phyloP scores from a whole-genome alignment of 30 jellyfish, hydroid and myxozoan genomes.

The Aurelia sp. region DNA sequence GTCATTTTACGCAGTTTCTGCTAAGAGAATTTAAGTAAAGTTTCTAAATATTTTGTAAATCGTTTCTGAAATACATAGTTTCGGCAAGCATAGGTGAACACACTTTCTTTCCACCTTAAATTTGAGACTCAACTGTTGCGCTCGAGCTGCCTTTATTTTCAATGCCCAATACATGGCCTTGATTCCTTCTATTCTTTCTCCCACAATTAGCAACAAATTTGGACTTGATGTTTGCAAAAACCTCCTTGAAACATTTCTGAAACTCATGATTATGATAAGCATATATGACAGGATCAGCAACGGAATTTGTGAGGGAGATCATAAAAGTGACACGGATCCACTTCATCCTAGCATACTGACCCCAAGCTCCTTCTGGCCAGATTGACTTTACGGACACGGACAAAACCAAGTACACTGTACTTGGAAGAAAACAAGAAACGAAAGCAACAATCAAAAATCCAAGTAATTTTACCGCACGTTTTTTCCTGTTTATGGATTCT shows the following conservation, averaged over 20 bases:
- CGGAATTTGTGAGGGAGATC: slow-evolving; percentile 26
- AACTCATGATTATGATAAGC: slow-evolving; percentile 34
- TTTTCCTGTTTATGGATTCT: slow-evolving; percentile 29
- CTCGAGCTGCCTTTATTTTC: too few relatives aligned
- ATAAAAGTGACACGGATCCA: slow-evolving; percentile 34
- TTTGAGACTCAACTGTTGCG: too few relatives aligned
- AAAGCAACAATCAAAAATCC: slow-evolving; percentile 49
- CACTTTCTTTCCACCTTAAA: too few relatives aligned
- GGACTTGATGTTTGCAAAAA: neutral
- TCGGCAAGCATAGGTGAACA: too few relatives aligned
- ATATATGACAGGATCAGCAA: slow-evolving; percentile 48
- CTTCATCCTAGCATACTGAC: slow-evolving; percentile 41
- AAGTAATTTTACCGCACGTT: slow-evolving; percentile 31
- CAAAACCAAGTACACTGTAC: slow-evolving; percentile 7
- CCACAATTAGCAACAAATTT: too few relatives aligned
- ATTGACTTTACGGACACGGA: slow-evolving; percentile 7
- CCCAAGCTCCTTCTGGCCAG: slow-evolving; percentile 64
- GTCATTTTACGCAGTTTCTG: too few relatives aligned
- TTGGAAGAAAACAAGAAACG: slow-evolving; percentile 28
- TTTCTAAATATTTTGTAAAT: too few relatives aligned
- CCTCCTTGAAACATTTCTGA: slow-evolving; percentile 19
- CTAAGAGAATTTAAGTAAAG: too few relatives aligned
- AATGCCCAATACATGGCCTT: too few relatives aligned
- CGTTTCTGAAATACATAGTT: too few relatives aligned
- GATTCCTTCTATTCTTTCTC: too few relatives aligned